A percentile compares a stretch with the other conserved stretches of the same genome.
phyloP scores from a whole-genome alignment of 2,113 vertebrate genomes.

The Empidonax alnorum region DNA sequence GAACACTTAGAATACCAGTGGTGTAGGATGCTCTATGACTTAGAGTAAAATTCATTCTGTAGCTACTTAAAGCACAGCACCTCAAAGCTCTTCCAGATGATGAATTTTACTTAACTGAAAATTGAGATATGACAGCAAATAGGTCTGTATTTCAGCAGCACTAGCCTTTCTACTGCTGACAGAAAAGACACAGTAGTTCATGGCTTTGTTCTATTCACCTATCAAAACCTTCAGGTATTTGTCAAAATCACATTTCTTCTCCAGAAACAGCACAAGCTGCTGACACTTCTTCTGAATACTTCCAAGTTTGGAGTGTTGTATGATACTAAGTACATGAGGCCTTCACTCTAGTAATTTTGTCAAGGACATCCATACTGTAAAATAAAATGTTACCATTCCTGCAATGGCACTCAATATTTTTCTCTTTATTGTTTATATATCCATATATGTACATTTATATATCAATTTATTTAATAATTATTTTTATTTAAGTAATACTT shows the following conservation, averaged over 20 bases:
- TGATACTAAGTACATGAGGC: not conserved
- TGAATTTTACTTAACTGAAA: not conserved
- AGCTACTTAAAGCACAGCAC: not conserved
- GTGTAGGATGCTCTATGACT: not conserved
- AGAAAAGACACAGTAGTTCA: not conserved
- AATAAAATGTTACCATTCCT: not conserved
- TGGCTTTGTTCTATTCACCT: not conserved
- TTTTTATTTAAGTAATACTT: not conserved
- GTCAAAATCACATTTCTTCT: not conserved
- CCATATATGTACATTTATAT: not conserved
- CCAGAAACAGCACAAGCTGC: not conserved
- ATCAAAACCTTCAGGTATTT: not conserved
- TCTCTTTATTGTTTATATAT: not conserved
- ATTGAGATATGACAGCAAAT: not conserved
- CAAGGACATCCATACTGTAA: not conserved
- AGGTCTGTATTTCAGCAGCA: not conserved
- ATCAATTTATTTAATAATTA: not conserved
- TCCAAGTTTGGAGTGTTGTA: not conserved
- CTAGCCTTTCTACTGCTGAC: not conserved
- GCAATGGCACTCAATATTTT: not conserved
- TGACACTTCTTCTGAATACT: accelerated
- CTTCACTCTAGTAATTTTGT: not conserved
- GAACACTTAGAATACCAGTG: not conserved
- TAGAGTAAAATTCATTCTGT: not conserved
- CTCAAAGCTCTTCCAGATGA: not conserved